A percentile compares a stretch with the other conserved stretches of the same genome.
phyloP scores from a whole-genome alignment of 2,797 vertebrate genomes.

The Naso thynnoides region DNA sequence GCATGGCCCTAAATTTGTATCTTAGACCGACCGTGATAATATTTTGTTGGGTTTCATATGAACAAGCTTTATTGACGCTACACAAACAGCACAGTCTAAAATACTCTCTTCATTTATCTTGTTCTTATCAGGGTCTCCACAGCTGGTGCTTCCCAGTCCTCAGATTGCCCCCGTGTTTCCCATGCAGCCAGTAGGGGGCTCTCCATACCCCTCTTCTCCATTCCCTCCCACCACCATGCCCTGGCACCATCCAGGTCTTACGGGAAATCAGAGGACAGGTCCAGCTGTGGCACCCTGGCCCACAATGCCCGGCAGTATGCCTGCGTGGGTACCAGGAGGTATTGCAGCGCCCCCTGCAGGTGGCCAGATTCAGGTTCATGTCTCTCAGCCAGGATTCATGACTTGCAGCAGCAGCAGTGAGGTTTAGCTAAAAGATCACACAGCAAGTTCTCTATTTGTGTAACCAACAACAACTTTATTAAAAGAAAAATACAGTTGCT shows the following conservation, averaged over 20 bases:
- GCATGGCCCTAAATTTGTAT: no score
- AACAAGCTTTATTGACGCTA: no score
- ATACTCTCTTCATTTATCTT: neutral
- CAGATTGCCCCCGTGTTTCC: conserved; percentile 75
- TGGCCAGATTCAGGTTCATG: conserved; percentile 4
- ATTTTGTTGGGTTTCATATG: no score
- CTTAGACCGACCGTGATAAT: no score
- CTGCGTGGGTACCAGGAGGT: conserved; percentile 40
- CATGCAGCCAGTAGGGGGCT: conserved; percentile 52
- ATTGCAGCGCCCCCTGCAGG: conserved; percentile 22
- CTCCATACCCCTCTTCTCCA: conserved; percentile 46
- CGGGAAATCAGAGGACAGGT: conserved; percentile 53
- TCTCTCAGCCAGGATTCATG: conserved; percentile 4
- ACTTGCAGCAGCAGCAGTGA: neutral
- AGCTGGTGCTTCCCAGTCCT: conserved; percentile 46
- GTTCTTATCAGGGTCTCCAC: conserved; percentile 52
- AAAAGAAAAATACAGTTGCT: no score
- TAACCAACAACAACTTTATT: neutral
- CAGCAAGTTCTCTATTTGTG: neutral
- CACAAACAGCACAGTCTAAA: neutral
- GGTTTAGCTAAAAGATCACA: neutral
- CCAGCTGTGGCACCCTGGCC: conserved; percentile 37
- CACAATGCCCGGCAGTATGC: conserved; percentile 9
- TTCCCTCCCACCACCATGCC: conserved; percentile 51
- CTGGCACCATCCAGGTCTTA: conserved; percentile 56